These are phyloP conservation scores for Drosophila insularis DNA, from an alignment of 1,140 invertebrate species.

Conservation along the genomic window DNA sequence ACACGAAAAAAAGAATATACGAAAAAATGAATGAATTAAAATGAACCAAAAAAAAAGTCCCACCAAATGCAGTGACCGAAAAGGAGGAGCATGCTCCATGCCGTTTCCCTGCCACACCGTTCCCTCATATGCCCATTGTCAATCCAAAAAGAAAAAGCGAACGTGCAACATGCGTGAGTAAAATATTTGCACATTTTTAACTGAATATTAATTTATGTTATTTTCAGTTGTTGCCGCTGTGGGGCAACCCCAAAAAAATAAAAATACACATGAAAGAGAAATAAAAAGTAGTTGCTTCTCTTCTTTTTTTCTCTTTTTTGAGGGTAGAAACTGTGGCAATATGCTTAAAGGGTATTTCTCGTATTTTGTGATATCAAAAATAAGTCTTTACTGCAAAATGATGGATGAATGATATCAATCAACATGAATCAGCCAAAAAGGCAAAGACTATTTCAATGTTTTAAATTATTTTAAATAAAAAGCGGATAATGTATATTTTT, in stretches of 20 bases:
- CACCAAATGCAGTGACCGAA: constrained; percentile 48
- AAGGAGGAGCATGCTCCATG: constrained; percentile 10
- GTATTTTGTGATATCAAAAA: neutral
- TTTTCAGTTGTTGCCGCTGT: constrained; percentile 36
- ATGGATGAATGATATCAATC: neutral
- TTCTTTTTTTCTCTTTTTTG: neutral
- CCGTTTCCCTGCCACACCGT: neutral
- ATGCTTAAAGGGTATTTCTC: constrained; percentile 1
- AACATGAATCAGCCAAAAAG: neutral
- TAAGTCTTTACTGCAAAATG: neutral
- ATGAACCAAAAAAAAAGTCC: neutral
- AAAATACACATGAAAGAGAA: neutral
- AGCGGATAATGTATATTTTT: too few relatives aligned
- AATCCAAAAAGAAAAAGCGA: constrained; percentile 15
- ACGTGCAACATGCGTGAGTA: constrained; percentile 44
- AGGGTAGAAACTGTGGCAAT: constrained; percentile 8
- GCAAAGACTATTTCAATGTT: too few relatives aligned
- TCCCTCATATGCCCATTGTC: neutral
- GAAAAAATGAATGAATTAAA: neutral
- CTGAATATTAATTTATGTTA: constrained; percentile 76
- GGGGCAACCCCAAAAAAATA: neutral
- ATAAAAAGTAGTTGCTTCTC: neutral
- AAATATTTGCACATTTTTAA: constrained; percentile 74
- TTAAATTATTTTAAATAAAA: too few relatives aligned
- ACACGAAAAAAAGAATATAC: constrained; percentile 13